phyloP scores from a whole-genome alignment of 2,797 vertebrate species.

The Melanogrammus aeglefinus region DNA sequence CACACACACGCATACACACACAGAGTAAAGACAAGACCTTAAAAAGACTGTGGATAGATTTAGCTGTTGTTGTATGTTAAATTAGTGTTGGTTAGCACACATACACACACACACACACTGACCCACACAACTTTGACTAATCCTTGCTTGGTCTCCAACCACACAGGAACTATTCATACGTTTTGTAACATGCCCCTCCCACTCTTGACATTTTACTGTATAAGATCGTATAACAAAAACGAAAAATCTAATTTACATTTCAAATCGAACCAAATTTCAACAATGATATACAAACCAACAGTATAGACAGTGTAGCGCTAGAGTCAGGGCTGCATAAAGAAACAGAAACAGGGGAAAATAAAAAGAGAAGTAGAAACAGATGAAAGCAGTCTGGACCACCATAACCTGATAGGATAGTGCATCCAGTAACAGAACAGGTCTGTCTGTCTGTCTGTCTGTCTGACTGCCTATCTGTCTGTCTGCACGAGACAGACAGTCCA shows the following conservation, averaged over 20 bases:
- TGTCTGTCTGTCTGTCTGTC: conserved; percentile 15
- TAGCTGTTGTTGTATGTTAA: too few species aligned
- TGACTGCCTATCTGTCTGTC: background rate
- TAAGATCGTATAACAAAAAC: background rate
- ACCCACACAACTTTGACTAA: background rate
- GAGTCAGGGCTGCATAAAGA: background rate
- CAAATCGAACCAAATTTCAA: background rate
- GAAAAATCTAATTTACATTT: background rate
- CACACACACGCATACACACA: too few species aligned
- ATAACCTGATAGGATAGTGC: conserved; percentile 43
- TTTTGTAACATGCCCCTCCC: background rate
- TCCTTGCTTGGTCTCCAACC: background rate
- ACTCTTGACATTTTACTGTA: background rate
- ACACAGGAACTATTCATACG: background rate
- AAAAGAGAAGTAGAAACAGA: conserved; percentile 6
- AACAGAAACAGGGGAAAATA: background rate
- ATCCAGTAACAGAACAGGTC: conserved; percentile 33
- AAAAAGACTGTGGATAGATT: too few species aligned
- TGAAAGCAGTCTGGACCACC: background rate
- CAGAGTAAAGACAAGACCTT: too few species aligned
- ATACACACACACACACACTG: conserved; percentile 11
- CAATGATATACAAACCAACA: background rate
- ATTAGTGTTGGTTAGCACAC: too few species aligned
- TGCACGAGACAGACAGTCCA: conserved; percentile 63
- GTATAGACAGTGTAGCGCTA: background rate